Evolutionary conservation across 2,888 invertebrate genomes (phyloP).

Genomic region (Blera fallax): DNA sequence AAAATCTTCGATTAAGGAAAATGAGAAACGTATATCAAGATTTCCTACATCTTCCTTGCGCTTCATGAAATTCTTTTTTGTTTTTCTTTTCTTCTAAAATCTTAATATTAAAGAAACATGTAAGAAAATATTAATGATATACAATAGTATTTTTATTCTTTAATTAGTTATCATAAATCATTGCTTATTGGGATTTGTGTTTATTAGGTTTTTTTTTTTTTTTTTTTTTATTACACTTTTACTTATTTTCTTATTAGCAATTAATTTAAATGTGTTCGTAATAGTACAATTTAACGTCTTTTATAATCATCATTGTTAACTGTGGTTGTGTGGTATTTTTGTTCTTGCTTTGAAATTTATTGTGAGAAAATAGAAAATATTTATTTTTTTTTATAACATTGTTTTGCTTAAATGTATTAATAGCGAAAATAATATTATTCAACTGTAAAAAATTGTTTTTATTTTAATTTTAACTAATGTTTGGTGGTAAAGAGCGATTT

Average conservation of each 20-base stretch:
- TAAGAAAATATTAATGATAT: slow-evolving; percentile 55
- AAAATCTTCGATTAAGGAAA: slow-evolving; percentile 50
- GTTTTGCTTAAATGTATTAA: not conserved
- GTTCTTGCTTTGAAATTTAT: not conserved
- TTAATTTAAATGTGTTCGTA: slow-evolving; percentile 18
- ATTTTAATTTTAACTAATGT: not conserved
- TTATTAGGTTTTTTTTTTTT: slow-evolving; percentile 10
- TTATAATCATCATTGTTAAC: slow-evolving; percentile 66
- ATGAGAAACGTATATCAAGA: slow-evolving; percentile 34
- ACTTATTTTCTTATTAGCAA: slow-evolving; percentile 19
- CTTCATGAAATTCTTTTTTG: slow-evolving; percentile 7
- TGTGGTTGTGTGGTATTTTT: slow-evolving; percentile 42
- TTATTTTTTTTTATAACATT: no score
- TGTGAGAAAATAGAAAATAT: slow-evolving; percentile 51
- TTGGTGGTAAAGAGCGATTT: slow-evolving; percentile 35
- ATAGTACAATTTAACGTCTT: slow-evolving; percentile 38
- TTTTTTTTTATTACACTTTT: not conserved
- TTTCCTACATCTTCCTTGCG: slow-evolving; percentile 31
- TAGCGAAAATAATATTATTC: slow-evolving; percentile 8
- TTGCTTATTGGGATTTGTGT: slow-evolving; percentile 55
- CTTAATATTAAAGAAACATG: slow-evolving; percentile 19
- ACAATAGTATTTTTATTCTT: slow-evolving; percentile 45
- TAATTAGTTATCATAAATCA: slow-evolving; percentile 51
- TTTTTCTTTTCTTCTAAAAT: not conserved
- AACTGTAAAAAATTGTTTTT: slow-evolving; percentile 18